phyloP scores from a whole-genome alignment of 2,797 vertebrate species.

The Gymnocypris eckloni region DNA sequence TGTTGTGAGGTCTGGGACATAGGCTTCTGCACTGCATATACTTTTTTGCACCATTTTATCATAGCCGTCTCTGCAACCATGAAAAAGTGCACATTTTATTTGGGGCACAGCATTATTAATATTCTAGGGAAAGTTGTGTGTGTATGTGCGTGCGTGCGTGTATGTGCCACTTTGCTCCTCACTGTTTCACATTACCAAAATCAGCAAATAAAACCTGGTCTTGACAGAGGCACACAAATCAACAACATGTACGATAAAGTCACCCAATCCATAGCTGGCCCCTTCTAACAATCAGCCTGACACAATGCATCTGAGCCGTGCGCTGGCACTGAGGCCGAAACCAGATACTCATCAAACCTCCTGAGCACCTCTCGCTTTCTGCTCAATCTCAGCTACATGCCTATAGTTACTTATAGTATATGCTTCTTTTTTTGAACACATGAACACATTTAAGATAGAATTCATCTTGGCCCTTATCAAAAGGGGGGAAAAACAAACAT shows the following conservation, averaged over 20 bases:
- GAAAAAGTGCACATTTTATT: neutral
- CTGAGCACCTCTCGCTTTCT: neutral
- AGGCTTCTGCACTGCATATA: neutral
- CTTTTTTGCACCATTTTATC: slow-evolving; percentile 8
- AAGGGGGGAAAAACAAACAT: too few species aligned
- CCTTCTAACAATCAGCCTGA: slow-evolving; percentile 18
- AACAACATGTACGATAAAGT: slow-evolving; percentile 29
- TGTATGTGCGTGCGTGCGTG: slow-evolving; percentile 17
- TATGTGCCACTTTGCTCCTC: slow-evolving; percentile 11
- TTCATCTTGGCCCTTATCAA: neutral
- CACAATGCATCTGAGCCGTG: slow-evolving; percentile 38
- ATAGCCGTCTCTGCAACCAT: slow-evolving; percentile 6
- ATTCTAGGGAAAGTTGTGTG: neutral
- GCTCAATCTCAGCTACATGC: slow-evolving; percentile 12
- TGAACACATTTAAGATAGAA: neutral
- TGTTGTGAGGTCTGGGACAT: neutral
- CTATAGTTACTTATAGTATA: neutral
- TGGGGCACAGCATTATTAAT: slow-evolving; percentile 4
- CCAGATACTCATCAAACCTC: slow-evolving; percentile 29
- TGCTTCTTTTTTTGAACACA: neutral
- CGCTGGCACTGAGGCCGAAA: slow-evolving; percentile 40
- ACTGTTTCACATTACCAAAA: slow-evolving; percentile 29
- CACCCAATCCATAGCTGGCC: slow-evolving; percentile 2
- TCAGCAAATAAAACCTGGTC: slow-evolving; percentile 4
- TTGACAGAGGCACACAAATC: slow-evolving; percentile 8